Conservation (phyloP, 2,888 invertebrate genomes). For the Adelognathus sp. region DNA sequence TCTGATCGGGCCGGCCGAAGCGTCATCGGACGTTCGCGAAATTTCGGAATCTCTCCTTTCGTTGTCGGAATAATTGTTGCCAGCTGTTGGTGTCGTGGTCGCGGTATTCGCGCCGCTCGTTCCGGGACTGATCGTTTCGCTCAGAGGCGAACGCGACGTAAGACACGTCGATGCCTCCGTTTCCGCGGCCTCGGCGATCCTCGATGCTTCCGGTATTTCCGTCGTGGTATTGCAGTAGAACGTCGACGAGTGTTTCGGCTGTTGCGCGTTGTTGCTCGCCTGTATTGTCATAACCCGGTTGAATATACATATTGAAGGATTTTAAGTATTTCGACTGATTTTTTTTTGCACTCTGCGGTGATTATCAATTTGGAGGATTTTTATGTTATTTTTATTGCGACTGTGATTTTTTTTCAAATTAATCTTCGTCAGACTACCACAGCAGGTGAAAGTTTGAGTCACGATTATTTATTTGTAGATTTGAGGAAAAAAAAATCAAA, state of each 20-base stretch:
- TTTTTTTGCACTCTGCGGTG: no score
- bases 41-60: constrained; percentile 45
- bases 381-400: background rate
- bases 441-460: background rate
- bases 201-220: constrained; percentile 62
- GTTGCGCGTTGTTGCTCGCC: constrained; percentile 50
- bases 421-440: background rate
- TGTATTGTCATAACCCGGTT: constrained; percentile 47
- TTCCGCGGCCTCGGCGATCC: constrained; percentile 32
- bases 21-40: constrained; percentile 27
- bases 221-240: constrained; percentile 72
- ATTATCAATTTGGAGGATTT: no score
- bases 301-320: constrained; percentile 9
- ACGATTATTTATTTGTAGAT: background rate
- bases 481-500: background rate
- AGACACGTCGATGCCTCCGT: constrained; percentile 5
- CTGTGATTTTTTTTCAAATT: background rate
- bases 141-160: constrained; percentile 28
- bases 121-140: constrained; percentile 49
- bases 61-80: constrained; percentile 29
- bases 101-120: constrained; percentile 36
- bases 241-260: constrained; percentile 61
- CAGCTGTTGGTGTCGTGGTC: constrained; percentile 35
- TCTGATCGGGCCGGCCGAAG: constrained; percentile 72
- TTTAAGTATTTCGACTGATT: background rate